phyloP scores from a whole-genome alignment of 2,888 invertebrate genomes.

The Synergus japonicus region DNA sequence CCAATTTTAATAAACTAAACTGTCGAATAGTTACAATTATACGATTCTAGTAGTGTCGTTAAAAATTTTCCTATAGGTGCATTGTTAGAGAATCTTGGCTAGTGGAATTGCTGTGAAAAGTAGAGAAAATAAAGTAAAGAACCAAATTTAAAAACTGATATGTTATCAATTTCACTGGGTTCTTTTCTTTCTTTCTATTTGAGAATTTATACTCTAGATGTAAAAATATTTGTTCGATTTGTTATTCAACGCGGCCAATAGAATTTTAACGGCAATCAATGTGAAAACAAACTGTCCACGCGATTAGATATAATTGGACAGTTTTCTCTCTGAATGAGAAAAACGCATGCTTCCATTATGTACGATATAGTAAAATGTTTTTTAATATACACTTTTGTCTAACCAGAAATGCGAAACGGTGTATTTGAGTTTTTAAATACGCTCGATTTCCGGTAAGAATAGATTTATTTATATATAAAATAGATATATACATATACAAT shows the following conservation, averaged over 20 bases:
- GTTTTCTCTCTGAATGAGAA: slow-evolving; percentile 69
- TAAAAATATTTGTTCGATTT: slow-evolving; percentile 48
- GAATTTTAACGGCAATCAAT: slow-evolving; percentile 48
- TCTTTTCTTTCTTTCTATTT: slow-evolving; percentile 43
- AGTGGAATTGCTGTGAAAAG: slow-evolving; percentile 21
- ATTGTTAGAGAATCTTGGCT: slow-evolving; percentile 25
- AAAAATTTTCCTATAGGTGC: not conserved
- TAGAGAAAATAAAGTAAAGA: slow-evolving; percentile 19
- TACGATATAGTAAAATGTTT: slow-evolving; percentile 54
- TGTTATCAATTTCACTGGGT: slow-evolving; percentile 42
- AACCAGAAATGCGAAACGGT: slow-evolving; percentile 60
- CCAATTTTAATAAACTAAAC: slow-evolving; percentile 24
- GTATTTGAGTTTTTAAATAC: slow-evolving; percentile 71
- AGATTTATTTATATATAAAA: slow-evolving; percentile 42
- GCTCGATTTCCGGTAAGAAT: slow-evolving; percentile 58
- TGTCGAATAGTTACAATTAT: not conserved
- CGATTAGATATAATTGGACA: slow-evolving; percentile 56
- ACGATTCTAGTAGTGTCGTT: not conserved
- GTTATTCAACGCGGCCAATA: slow-evolving; percentile 64
- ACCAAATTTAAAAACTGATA: slow-evolving; percentile 41
- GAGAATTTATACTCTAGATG: slow-evolving; percentile 44
- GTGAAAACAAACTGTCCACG: slow-evolving; percentile 42
- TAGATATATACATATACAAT: slow-evolving; percentile 47
- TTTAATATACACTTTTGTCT: slow-evolving; percentile 44
- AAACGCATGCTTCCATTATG: slow-evolving; percentile 71